phyloP scores from a whole-genome alignment of 1,140 invertebrate genomes.

The Sarcophaga bullata region DNA sequence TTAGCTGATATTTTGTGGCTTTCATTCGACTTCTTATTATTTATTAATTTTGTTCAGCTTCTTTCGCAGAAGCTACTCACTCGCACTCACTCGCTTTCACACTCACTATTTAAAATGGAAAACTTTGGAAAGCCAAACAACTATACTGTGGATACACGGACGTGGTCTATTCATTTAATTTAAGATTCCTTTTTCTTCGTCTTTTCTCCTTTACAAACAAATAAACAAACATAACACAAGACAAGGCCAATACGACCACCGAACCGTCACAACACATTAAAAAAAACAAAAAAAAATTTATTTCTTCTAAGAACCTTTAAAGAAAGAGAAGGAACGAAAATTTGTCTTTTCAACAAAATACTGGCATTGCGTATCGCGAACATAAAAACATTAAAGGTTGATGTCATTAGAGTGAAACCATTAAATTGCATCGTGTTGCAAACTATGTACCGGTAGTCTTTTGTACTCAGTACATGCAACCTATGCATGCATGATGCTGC shows the following conservation, averaged over 20 bases:
- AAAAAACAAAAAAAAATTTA: neutral
- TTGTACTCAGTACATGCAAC: neutral
- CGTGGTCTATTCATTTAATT: slow-evolving; percentile 35
- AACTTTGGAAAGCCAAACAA: slow-evolving; percentile 8
- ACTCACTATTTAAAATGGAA: neutral
- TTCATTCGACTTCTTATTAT: slow-evolving; percentile 30
- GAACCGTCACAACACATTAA: neutral
- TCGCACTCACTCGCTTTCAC: too few relatives aligned
- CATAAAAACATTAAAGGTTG: slow-evolving; percentile 13
- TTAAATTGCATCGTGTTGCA: slow-evolving; percentile 19
- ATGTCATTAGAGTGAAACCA: slow-evolving; percentile 21
- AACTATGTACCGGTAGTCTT: slow-evolving; percentile 16
- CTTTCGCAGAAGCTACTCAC: too few relatives aligned
- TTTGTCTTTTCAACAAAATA: neutral
- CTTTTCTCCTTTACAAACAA: too few relatives aligned
- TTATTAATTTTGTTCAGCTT: slow-evolving; percentile 23
- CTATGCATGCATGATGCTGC: too few relatives aligned
- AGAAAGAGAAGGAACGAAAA: neutral
- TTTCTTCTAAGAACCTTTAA: neutral
- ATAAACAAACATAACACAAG: neutral
- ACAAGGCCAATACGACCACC: neutral
- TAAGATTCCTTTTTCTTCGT: slow-evolving; percentile 23
- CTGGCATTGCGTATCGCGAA: neutral
- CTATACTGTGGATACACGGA: neutral
- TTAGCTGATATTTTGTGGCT: slow-evolving; percentile 53